A percentile compares a stretch with the other conserved stretches of the same genome.
Conservation (phyloP, 2,888 invertebrate genomes). For the Agrochola lychnidis region DNA sequence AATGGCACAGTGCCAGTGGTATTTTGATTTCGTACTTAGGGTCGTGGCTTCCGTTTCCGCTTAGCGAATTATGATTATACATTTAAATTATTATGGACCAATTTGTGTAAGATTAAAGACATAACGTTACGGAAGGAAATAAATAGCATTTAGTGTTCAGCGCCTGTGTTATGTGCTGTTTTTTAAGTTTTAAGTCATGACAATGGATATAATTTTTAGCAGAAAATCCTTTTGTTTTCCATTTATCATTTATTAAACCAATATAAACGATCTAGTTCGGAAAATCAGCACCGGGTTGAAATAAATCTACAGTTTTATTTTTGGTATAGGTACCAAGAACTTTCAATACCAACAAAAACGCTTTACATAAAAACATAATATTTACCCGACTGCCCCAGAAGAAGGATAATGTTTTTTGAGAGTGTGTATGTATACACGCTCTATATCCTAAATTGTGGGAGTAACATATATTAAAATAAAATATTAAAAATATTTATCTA, state of each 20-base stretch:
- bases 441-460: too few relatives aligned
- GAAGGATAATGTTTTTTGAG: too few relatives aligned
- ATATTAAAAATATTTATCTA: too few relatives aligned
- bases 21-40: constrained; percentile 1
- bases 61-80: background rate
- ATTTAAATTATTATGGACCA: background rate
- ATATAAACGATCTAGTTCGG: background rate
- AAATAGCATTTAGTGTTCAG: background rate
- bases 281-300: background rate
- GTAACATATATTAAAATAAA: too few relatives aligned
- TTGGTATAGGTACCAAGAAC: too few relatives aligned
- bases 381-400: too few relatives aligned
- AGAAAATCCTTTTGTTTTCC: background rate
- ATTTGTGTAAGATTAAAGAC: background rate
- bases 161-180: background rate
- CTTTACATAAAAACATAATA: background rate
- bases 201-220: background rate
- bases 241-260: background rate
- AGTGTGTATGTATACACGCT: too few relatives aligned
- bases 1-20: background rate
- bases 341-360: background rate
- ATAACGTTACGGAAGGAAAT: background rate
- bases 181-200: background rate
- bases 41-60: background rate
- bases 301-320: background rate